A percentile compares a stretch with the other conserved stretches of the same genome.
These are phyloP conservation scores for Drosophila auraria DNA, from an alignment of 1,140 invertebrate genomes.

Conservation along the genomic window DNA sequence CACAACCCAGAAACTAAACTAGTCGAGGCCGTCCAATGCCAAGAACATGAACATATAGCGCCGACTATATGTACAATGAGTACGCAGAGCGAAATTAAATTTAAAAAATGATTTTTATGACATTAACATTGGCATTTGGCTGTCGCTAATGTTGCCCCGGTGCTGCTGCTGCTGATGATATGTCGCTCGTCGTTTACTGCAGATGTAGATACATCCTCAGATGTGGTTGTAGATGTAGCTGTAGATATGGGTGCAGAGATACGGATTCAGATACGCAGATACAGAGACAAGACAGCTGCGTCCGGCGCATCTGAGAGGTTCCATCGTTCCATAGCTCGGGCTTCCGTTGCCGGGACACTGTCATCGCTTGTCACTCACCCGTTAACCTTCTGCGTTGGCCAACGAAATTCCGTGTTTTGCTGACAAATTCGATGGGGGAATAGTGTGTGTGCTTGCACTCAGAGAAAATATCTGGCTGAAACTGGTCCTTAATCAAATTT, in stretches of 20 bases:
- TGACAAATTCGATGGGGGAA: conserved; percentile 28
- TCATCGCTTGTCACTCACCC: conserved; percentile 54
- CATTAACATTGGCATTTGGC: conserved; percentile 77
- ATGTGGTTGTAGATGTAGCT: neutral
- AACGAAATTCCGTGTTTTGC: conserved; percentile 35
- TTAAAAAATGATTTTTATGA: conserved; percentile 76
- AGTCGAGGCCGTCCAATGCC: conserved; percentile 71
- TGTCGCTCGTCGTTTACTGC: conserved; percentile 55
- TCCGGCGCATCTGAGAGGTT: conserved; percentile 24
- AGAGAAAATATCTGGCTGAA: neutral
- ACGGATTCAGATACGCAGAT: conserved; percentile 19
- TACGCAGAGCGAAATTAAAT: conserved; percentile 54
- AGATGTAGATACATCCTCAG: conserved; percentile 33
- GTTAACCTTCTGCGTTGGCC: conserved; percentile 46
- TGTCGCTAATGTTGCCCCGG: conserved; percentile 21
- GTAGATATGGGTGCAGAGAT: conserved; percentile 31
- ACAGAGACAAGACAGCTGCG: conserved; percentile 50
- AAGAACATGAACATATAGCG: conserved; percentile 62
- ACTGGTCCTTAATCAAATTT: neutral
- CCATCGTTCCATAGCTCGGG: conserved; percentile 35
- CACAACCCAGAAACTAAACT: conserved; percentile 36
- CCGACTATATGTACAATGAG: conserved; percentile 23
- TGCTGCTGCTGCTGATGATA: conserved; percentile 3
- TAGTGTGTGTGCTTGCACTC: neutral
- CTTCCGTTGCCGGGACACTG: conserved; percentile 47